Base-by-base conservation (phyloP, 2,797 vertebrate species). In the Cetoscarus ocellatus region DNA sequence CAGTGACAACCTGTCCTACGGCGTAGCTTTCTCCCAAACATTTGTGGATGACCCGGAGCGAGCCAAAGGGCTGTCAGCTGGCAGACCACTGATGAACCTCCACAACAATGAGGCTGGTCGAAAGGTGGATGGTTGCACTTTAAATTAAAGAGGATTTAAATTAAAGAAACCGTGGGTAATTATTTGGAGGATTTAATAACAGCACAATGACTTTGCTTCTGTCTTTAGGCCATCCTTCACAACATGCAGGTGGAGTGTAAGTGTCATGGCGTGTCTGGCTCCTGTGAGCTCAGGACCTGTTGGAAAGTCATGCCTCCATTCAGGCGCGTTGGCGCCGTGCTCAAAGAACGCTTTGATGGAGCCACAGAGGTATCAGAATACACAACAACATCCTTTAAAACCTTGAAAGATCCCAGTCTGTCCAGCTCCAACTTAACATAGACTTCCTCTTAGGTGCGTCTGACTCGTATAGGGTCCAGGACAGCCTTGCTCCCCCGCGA, bases 281-380 rank as follows among this genome's bases (percentile, higher is more conserved):
- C 95, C 72, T 95, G 95, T 5, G 87, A 96, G 86, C 68, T 95
- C 65, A 81, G 76, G 79, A 94, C 92, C 0, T 95, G 95, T 77
- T 96, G 96, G 94, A 96, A 95, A 78, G 94, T 93, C 69, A 94
- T 95, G 93, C 95, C 95, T 50, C 93, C 94, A 0, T 95, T 96
- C 84, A 70, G 82, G 53, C 87, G 92, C 1, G 90, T 95, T 2
- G 93, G 95, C 3, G 64, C 79, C 0, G 55, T 95, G 80, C 91
- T 96, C 50, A 96, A 95, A 86, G 95, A 96, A 45, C 93, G 92
- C 47, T 95, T 92, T 0, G 92, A 96, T 52, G 94, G 93, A 35
- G 92, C 92, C 5, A 94, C 91, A 0, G 95, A 96, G 92, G 95
- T 95, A 86, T 58, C 15, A 17, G n/a, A 75, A 50, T 15, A 67